Base-by-base conservation (phyloP, 2,888 invertebrate genomes). In the Halictus ligatus region DNA sequence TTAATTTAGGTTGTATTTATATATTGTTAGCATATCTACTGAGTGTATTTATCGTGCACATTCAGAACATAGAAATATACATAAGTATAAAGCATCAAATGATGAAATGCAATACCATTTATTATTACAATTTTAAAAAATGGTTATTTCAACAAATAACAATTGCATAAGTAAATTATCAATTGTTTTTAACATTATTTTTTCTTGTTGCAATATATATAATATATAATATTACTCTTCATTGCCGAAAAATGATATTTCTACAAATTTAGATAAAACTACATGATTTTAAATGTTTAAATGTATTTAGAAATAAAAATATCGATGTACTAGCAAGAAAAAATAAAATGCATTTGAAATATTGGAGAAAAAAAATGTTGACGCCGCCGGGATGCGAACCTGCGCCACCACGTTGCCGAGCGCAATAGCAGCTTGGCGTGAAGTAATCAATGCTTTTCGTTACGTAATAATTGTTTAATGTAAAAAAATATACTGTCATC, bases 361-460 rank as follows among this genome's bases (percentile, higher is more conserved):
- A 29, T 35, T 0, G 25, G 2, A 67, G 12, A 75, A 54, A 73
- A 80, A 67, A 69, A 18, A n/a, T 6, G 10, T 75, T 12, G 21
- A 0, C 13, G 13, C 1, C 10, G 35, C 8, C 76, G 50, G 73
- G 85, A 85, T 77, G 77, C 25, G 85, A 85, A 77, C 85, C 21
- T 40, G 60, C 85, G 85, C 58, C 35, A 2, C 1, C n/a, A 18
- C 21, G 18, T 4, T 1, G 1, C 15, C 18, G 13, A 0, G 4
- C 13, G n/a, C 5, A 0, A 48, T 7, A 21, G 50, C 21, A 43
- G 29, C 21, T 10, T 35, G 4, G 3, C 0, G 40, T 0, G 58
- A 58, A 80, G 43, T 76, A 73, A 46, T 69, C 8, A 58, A 29
- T 29, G 21, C 29, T 76, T 48, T 60, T 8, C n/a, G 13, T 10